Base-by-base conservation (phyloP, 1,140 invertebrate genomes). In the Pararge aegeria region DNA sequence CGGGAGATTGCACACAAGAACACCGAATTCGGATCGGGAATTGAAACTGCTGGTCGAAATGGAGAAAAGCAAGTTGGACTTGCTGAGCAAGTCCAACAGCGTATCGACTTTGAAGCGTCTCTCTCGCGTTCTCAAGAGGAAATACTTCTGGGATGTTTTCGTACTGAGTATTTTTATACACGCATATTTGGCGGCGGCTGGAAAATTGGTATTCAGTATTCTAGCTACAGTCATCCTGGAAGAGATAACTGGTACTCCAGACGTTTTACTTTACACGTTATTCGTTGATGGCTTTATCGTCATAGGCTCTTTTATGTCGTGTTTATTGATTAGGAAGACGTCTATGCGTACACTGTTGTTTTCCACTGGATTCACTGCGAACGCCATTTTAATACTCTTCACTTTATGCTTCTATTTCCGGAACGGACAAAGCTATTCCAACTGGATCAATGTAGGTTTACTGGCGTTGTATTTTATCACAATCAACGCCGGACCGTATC, bases 211-310 rank as follows among this genome's bases (percentile, higher is more conserved):
- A 5, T 61, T 54, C 15, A 61, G 40, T 38, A 12, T 40, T 0
- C 34, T 61, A 24, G 40, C 44, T 4, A 18, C 30, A 16, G 44
- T 54, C 5, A 61, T 54, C 1, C 21, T 73, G 9, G 50, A 67
- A 24, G 55, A 63, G 10, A 64, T 73, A 0, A 73, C 66, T 12
- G 67, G 67, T 0, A 56, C 44, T 13, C 24, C 60, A 5, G 55
- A 66, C 7, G 38, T 73, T 5, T 55, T 73, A 0, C 9, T 61
- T 10, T 73, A 61, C 13, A 70, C 67, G 2, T 27, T 73, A 38
- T 13, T 67, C 2, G 58, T 70, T 5, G 70, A 73, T 19, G 64
- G 61, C 1, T 70, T 66, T 16, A 40, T 66, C 6, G 18, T 69
- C 16, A 27, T 62, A 1, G 66, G 70, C 1, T 44, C 58, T 0